phyloP scores from a whole-genome alignment of 2,888 invertebrate species.

The Atrina japonica region DNA sequence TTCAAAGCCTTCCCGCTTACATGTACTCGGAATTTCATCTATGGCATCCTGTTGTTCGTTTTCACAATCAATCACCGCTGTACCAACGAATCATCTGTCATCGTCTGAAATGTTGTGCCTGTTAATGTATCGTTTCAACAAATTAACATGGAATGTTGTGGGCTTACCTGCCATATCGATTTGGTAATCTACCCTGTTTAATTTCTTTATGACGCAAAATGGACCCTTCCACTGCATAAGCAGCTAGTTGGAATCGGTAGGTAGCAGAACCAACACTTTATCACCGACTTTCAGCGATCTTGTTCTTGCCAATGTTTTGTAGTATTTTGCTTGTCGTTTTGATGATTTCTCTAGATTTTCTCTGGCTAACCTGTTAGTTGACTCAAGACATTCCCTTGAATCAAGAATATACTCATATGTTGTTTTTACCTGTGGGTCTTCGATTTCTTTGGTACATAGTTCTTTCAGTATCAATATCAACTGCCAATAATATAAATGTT shows the following conservation, averaged over 20 bases:
- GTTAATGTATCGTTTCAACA: slow-evolving; percentile 36
- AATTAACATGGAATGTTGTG: slow-evolving; percentile 45
- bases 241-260: too few species aligned
- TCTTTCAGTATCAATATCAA: slow-evolving; percentile 45
- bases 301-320: slow-evolving; percentile 32
- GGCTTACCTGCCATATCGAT: too few species aligned
- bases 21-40: not conserved
- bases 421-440: slow-evolving; percentile 21
- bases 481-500: too few species aligned
- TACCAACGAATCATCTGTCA: not conserved
- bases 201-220: slow-evolving; percentile 28
- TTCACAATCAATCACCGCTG: not conserved
- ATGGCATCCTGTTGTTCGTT: not conserved
- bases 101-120: not conserved
- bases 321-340: slow-evolving; percentile 29
- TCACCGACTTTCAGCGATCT: slow-evolving; percentile 40
- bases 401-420: slow-evolving; percentile 33
- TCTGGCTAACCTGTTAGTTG: slow-evolving; percentile 27
- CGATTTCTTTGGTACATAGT: slow-evolving; percentile 36
- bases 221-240: slow-evolving; percentile 50
- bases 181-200: slow-evolving; percentile 31
- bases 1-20: not conserved
- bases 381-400: too few species aligned
- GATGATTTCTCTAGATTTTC: slow-evolving; percentile 29
- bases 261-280: slow-evolving; percentile 47